Evolutionary conservation across 2,797 vertebrate species (phyloP).

Genomic region (Gobio occitaniae): DNA sequence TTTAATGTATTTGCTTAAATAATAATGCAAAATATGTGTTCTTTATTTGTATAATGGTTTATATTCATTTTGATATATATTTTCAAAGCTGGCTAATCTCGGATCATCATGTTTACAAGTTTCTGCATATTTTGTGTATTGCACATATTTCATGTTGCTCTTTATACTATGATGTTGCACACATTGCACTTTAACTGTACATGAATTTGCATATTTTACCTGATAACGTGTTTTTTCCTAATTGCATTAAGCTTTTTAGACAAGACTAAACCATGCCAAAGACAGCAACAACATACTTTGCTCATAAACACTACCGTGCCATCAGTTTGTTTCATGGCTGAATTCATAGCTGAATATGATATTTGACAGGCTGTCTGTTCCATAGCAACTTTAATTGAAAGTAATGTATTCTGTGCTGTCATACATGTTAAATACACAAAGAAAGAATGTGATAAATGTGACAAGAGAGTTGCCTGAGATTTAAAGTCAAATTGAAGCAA

Average conservation of each 20-base stretch:
- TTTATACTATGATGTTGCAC: not conserved
- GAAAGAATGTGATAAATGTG: conserved; percentile 2
- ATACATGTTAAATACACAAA: conserved; percentile 17
- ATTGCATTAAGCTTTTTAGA: not conserved
- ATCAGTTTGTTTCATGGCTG: not conserved
- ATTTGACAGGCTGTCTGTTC: conserved; percentile 17
- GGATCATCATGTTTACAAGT: not conserved
- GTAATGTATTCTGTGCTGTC: conserved; percentile 33
- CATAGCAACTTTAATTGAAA: conserved; percentile 22
- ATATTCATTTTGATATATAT: not conserved
- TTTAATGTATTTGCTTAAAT: not conserved
- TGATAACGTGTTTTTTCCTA: not conserved
- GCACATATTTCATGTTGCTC: not conserved
- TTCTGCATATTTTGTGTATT: not conserved
- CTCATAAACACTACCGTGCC: not conserved
- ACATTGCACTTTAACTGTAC: not conserved
- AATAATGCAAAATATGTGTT: not conserved
- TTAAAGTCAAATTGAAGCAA: conserved; percentile 2
- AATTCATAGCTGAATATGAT: conserved; percentile 2
- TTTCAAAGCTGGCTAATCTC: not conserved
- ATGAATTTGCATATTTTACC: not conserved
- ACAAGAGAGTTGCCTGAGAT: not conserved
- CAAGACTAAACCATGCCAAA: not conserved
- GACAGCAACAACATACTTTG: not conserved
- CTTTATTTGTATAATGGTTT: not conserved